Base-by-base conservation (phyloP, 1,140 invertebrate genomes). In the Neuroterus valhalla region DNA sequence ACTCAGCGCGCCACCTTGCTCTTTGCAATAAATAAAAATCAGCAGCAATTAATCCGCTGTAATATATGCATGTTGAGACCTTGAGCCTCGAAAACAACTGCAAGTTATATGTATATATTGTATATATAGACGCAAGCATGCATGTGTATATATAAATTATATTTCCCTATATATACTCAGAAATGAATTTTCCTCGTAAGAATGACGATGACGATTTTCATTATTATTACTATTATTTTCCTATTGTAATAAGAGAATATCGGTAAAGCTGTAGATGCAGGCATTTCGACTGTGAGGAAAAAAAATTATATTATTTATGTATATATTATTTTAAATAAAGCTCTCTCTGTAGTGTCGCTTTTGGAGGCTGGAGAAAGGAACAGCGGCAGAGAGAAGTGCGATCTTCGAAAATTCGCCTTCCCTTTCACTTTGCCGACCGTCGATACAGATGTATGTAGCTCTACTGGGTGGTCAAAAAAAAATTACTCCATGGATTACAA, bases 1-100 rank as follows among this genome's bases (percentile, higher is more conserved):
- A 78, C 76, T 79, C 79, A 75, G 77, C 80, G 80, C 79, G 81
- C 77, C 82, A 83, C 80, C 84, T 85, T 84, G 81, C 76, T 81
- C 83, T 80, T 84, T 79, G 83, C 77, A 82, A 85, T 84, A 85
- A 86, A 85, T 83, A 86, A 87, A 87, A 88, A 87, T 83, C 79
- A 72, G 38, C 67, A 26, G 77, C 82, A 82, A 85, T 85, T 88
- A 87, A 87, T 86, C 86, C 79, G 79, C 42, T 62, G 77, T 70
- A 72, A 83, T 75, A 78, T 85, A 85, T 84, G 82, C 78, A 68
- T 74, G 70, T 43, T 26, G 75, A 52, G 82, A 79, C 85, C 85
- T 88, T 88, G 85, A 62, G 68, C 38, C 79, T 74, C 85, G 81
- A 82, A 83, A 85, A 87, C 84, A 78, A 69, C 72, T 66, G 67